Base-by-base conservation (phyloP, 2,888 invertebrate species). In the Microplitis deprimator region DNA sequence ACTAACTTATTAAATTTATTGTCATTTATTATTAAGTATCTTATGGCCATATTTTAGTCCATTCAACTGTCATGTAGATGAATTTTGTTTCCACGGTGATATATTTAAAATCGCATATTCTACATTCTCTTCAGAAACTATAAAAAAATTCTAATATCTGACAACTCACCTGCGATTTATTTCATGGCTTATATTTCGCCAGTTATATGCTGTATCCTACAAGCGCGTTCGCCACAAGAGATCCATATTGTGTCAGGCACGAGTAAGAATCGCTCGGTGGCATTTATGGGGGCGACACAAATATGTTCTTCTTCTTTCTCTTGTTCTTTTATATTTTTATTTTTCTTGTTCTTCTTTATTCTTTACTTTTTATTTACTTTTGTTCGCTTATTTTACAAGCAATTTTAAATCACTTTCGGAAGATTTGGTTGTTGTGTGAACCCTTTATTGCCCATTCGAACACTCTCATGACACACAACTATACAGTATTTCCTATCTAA, bases 391-490 rank as follows among this genome's bases (percentile, higher is more conserved):
- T 64, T 64, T 64, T 64, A 64, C 81, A 83, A 81, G 81, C 82
- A 85, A 85, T 85, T 82, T 83, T 81, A 84, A 85, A 83, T 84
- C 84, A 83, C 80, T 81, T 81, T 73, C 77, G 80, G 81, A 82
- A 82, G 73, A 50, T 72, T 71, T 73, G 67, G 64, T 17, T 59
- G 61, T 69, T 39, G 73, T 80, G 79, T 71, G 69, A 60, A 77
- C 71, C 78, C 76, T 85, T 86, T 86, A 85, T 83, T 82, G 80
- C 83, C 83, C 84, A 81, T 75, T 80, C 77, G 41, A 62, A 69
- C 69, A 50, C 50, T 50, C 13, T 50, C 50, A 50, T 50, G 50
- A 50, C 50, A 50, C 50, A 50, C 8, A 10, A 50, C 50, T 50
- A 50, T 50, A 50, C 50, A 13, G 50, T 8, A 50, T 50, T 50